These are phyloP conservation scores for Drosophila arawakana DNA, from an alignment of 1,140 invertebrate genomes.

Conservation along the genomic window DNA sequence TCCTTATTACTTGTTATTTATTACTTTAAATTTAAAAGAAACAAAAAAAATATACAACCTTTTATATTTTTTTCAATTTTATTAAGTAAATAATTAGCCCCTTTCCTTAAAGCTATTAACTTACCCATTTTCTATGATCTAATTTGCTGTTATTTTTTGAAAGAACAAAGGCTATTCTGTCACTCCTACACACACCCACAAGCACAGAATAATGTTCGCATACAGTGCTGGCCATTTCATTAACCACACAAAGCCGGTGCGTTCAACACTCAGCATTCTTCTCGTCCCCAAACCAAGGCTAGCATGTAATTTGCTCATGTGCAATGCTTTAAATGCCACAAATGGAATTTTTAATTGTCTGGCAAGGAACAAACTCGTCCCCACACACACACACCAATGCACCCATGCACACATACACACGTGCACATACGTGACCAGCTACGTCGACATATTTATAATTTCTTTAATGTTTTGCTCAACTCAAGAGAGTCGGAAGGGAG, in stretches of 20 bases:
- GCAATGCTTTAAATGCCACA: constrained; percentile 49
- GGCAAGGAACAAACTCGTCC: constrained; percentile 27
- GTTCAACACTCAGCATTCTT: not conserved
- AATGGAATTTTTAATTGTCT: constrained; percentile 67
- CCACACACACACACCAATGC: not conserved
- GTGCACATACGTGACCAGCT: constrained; percentile 30
- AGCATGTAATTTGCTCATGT: constrained; percentile 39
- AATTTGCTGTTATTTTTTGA: constrained; percentile 14
- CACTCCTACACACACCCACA: not conserved
- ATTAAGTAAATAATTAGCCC: constrained; percentile 19
- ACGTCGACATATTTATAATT: constrained; percentile 53
- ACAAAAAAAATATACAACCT: not conserved
- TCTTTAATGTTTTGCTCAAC: constrained; percentile 41
- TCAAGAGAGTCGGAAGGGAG: not conserved
- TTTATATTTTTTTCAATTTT: not conserved
- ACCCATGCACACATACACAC: not conserved
- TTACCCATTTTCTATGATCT: constrained; percentile 20
- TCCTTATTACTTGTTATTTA: too few relatives aligned
- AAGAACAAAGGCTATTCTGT: constrained; percentile 5
- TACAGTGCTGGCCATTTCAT: constrained; percentile 35
- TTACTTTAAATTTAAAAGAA: not conserved
- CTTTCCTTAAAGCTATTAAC: not conserved
- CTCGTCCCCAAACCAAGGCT: constrained; percentile 16
- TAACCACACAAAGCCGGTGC: constrained; percentile 24
- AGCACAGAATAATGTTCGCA: not conserved